phyloP scores from a whole-genome alignment of 2,888 invertebrate species.

The Petrolisthes manimaculis region DNA sequence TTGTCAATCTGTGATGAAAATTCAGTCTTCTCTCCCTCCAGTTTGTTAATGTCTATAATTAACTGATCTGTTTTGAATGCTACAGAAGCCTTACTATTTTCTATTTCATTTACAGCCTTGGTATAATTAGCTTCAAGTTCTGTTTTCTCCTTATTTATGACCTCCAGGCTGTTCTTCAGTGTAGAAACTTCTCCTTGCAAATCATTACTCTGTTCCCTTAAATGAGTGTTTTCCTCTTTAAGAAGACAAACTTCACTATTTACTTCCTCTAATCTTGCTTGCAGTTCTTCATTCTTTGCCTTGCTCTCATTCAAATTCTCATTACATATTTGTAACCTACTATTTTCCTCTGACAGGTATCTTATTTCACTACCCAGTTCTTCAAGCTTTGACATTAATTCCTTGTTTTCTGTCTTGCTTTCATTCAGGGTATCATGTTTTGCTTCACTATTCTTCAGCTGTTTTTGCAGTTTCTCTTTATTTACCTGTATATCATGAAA shows the following conservation, averaged over 20 bases:
- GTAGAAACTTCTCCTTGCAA: slow-evolving; percentile 24
- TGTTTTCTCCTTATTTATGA: slow-evolving; percentile 23
- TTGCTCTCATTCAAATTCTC: slow-evolving; percentile 27
- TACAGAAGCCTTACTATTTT: not conserved
- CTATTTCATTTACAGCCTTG: slow-evolving; percentile 4
- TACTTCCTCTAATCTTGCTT: slow-evolving; percentile 5
- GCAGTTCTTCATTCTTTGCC: slow-evolving; percentile 18
- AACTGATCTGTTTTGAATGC: slow-evolving; percentile 31
- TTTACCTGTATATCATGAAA: slow-evolving; percentile 10
- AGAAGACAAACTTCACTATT: slow-evolving; percentile 5
- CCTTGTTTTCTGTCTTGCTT: not conserved
- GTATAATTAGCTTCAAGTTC: not conserved
- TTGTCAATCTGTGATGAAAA: slow-evolving; percentile 5
- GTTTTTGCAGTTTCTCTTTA: slow-evolving; percentile 8
- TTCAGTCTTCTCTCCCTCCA: slow-evolving; percentile 31
- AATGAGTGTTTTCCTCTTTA: slow-evolving; percentile 18
- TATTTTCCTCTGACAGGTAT: slow-evolving; percentile 23
- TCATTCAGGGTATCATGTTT: not conserved
- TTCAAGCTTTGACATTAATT: slow-evolving; percentile 20
- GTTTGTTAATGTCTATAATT: slow-evolving; percentile 19
- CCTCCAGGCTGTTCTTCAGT: slow-evolving; percentile 28
- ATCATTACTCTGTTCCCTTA: slow-evolving; percentile 11
- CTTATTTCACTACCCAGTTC: slow-evolving; percentile 7
- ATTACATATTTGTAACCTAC: not conserved
- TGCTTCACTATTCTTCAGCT: slow-evolving; percentile 23